Percentiles rank a stretch among this genome's conserved stretches.
Conservation (phyloP, 2,797 vertebrate genomes). For the Oreonectes daqikongensis region DNA sequence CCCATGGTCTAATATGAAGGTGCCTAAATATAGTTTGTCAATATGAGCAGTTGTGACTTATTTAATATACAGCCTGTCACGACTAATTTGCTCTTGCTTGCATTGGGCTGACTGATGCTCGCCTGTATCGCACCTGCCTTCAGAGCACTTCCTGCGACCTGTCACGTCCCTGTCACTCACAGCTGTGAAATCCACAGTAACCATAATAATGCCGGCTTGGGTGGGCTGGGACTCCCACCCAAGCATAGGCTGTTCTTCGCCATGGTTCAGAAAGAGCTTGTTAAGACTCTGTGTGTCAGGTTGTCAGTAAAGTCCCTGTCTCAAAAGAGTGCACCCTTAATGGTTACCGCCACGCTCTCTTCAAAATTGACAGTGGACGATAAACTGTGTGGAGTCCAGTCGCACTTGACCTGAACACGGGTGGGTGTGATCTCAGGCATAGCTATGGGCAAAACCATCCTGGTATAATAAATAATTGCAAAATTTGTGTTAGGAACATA, state of each 20-base stretch:
- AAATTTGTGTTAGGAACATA: neutral
- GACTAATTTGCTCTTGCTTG: constrained; percentile 27
- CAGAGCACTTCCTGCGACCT: constrained; percentile 1
- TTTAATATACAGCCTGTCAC: constrained; percentile 61
- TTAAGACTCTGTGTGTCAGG: constrained; percentile 10
- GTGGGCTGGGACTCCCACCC: neutral
- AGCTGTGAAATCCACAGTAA: constrained; percentile 18
- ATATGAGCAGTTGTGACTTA: constrained; percentile 47
- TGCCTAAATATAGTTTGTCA: constrained; percentile 26
- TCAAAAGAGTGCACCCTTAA: neutral
- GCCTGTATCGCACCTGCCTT: constrained; percentile 15
- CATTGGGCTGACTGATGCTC: constrained; percentile 10
- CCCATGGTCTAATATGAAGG: neutral
- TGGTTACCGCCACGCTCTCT: neutral
- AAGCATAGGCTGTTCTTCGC: constrained; percentile 14
- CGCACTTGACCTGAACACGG: neutral
- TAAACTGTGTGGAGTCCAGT: neutral
- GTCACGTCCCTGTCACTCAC: constrained; percentile 41
- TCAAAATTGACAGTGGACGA: neutral
- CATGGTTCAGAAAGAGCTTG: constrained; percentile 19
- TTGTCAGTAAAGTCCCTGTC: neutral
- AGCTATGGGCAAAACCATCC: neutral
- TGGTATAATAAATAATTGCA: neutral
- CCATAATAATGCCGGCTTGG: neutral
- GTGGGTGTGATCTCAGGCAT: neutral